phyloP scores from a whole-genome alignment of 2,797 vertebrate species.

The Linurgus olivaceus region DNA sequence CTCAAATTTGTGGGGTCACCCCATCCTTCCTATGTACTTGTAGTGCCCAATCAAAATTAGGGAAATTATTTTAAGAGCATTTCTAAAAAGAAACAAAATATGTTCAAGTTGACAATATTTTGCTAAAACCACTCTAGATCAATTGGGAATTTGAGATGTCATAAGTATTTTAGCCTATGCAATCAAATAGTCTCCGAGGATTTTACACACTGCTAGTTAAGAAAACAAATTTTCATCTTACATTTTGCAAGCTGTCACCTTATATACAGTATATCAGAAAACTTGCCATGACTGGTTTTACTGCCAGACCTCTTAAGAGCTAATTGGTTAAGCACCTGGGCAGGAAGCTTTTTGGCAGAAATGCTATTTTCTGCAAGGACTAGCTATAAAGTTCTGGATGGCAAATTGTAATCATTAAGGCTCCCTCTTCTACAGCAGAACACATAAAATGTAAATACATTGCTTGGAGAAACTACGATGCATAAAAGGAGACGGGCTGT shows the following conservation, averaged over 20 bases:
- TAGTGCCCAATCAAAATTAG: conserved; percentile 19
- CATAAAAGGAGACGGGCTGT: conserved; percentile 42
- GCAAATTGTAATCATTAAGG: conserved; percentile 80
- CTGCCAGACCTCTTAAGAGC: conserved; percentile 76
- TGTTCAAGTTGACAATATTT: conserved; percentile 51
- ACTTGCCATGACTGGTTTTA: conserved; percentile 74
- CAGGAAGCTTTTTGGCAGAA: conserved; percentile 80
- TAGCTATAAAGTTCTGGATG: conserved; percentile 80
- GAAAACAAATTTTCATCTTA: conserved; percentile 80
- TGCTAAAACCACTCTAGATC: conserved; percentile 60
- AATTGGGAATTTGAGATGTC: conserved; percentile 66
- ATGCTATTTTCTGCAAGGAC: conserved; percentile 77
- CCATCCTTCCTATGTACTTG: background rate
- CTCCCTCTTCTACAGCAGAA: conserved; percentile 56
- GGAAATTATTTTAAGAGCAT: conserved; percentile 17
- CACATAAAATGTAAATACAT: conserved; percentile 64
- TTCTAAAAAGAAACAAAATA: conserved; percentile 49
- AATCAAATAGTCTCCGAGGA: conserved; percentile 72
- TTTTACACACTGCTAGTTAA: conserved; percentile 76
- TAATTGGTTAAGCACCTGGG: conserved; percentile 85
- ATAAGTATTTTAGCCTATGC: conserved; percentile 65
- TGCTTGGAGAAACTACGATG: conserved; percentile 53
- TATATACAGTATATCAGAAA: conserved; percentile 75
- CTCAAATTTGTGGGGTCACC: background rate
- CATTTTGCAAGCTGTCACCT: conserved; percentile 78